Conservation (phyloP, 2,888 invertebrate genomes). For the Kryphioiulus occultus region DNA sequence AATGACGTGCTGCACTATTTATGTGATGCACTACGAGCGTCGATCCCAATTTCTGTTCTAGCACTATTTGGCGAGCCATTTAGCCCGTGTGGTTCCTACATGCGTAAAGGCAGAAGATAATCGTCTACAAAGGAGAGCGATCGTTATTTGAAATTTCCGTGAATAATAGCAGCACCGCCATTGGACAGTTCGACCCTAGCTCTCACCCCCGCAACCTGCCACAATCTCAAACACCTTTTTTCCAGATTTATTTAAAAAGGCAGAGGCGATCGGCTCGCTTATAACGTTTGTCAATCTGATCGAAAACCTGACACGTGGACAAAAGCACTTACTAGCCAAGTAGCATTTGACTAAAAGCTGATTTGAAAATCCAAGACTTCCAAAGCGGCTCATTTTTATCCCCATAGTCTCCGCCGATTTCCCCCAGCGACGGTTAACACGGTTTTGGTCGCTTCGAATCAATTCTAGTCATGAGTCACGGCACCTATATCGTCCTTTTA, state of each 20-base stretch:
- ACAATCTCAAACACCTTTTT: background rate
- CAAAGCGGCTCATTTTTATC: background rate
- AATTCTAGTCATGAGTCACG: background rate
- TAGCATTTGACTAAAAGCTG: background rate
- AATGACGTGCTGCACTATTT: no score
- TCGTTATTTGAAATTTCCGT: slow-evolving; percentile 13
- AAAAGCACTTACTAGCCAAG: background rate
- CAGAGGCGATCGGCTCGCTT: background rate
- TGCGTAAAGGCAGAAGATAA: background rate
- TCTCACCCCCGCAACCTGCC: background rate
- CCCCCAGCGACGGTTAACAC: background rate
- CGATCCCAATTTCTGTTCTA: no score
- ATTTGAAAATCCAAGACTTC: background rate
- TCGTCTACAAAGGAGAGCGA: background rate
- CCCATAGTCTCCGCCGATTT: no score
- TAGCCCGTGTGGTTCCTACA: background rate
- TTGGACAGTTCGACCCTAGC: background rate
- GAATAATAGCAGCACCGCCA: background rate
- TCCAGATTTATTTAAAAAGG: background rate
- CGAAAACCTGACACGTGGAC: background rate
- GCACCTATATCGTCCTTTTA: background rate
- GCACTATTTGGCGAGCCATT: no score
- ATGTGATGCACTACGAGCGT: no score
- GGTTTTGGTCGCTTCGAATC: background rate
- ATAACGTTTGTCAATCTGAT: background rate